These are phyloP conservation scores for Mungos mungo DNA, from an alignment of 2,113 vertebrate genomes.

Conservation along the genomic window DNA sequence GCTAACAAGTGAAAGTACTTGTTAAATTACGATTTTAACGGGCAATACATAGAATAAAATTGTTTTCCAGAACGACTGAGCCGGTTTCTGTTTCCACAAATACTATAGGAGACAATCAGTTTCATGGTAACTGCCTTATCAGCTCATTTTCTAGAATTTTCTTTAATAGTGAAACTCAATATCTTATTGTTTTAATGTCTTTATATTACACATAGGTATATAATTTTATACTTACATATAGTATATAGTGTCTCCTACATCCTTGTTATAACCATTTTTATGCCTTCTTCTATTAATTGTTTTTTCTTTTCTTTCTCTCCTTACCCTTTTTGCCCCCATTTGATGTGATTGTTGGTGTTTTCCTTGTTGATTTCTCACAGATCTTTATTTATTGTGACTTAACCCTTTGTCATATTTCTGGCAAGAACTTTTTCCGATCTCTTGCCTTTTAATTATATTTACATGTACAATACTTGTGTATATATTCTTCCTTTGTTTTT, in stretches of 20 bases:
- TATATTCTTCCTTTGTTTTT: neutral
- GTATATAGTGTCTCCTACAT: neutral
- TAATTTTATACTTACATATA: neutral
- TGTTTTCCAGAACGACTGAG: neutral
- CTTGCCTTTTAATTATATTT: neutral
- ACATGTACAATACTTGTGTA: neutral
- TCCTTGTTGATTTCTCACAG: neutral
- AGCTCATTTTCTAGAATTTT: neutral
- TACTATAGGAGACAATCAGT: neutral
- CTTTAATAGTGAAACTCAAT: neutral
- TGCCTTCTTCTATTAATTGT: neutral
- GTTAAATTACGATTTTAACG: neutral
- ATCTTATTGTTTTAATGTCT: neutral
- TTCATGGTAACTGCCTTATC: neutral
- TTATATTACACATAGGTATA: neutral
- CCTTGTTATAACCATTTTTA: neutral
- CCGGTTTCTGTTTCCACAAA: neutral
- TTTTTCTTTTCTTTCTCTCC: neutral
- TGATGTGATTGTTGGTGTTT: neutral
- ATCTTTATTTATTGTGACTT: neutral
- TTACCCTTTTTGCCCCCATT: neutral
- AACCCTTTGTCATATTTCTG: neutral
- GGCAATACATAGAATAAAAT: neutral
- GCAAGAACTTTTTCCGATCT: neutral
- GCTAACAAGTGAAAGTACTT: neutral